Evolutionary conservation across 1,140 invertebrate genomes (phyloP), one percentile per base, ranked within the genome.

Genomic region (Drosophila paulistorum): DNA sequence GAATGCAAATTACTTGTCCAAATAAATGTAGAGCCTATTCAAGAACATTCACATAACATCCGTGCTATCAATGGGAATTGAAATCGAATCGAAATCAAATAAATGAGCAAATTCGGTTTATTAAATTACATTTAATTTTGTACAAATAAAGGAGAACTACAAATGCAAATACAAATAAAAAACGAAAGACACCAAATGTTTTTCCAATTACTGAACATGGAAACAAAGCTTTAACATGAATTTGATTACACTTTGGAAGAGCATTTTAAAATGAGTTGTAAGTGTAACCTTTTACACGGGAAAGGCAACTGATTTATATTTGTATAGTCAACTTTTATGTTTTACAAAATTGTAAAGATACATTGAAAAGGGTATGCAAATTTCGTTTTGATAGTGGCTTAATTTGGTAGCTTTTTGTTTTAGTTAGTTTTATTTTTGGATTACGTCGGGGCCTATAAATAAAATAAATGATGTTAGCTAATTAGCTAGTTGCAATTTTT

Each of bases 401-500:
- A 39, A 11, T 6, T 30, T 11, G 9, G 13, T 41, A 14, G 39
- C 3, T 64, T n/a, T 54, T 45, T 42, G 33, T 71, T 42, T 67
- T 13, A 7, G 14, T 7, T 33, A 58, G 14, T 17, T 45, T 17
- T 58, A 58, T 30, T n/a, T 30, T 62, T 61, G 55, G 10, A 51
- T 20, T 51, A 48, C 45, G 7, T 75, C 45, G 26, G 13, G 11
- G 67, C 26, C 67, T 64, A 72, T 80, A 75, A 71, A 67, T 67
- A 71, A 86, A 82, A 71, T 76, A 65, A 87, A 87, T 85, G 81
- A 68, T 75, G 68, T 72, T 76, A 55, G 66, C 63, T 85, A 85
- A 87, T 85, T 85, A 87, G 73, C 66, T 74, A 33, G 61, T 20
- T 51, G 48, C 45, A 37, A 65, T 84, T 76, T 83, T 76, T 55